These are phyloP conservation scores for Coelopa frigida DNA, from an alignment of 1,140 invertebrate genomes.

Conservation along the genomic window DNA sequence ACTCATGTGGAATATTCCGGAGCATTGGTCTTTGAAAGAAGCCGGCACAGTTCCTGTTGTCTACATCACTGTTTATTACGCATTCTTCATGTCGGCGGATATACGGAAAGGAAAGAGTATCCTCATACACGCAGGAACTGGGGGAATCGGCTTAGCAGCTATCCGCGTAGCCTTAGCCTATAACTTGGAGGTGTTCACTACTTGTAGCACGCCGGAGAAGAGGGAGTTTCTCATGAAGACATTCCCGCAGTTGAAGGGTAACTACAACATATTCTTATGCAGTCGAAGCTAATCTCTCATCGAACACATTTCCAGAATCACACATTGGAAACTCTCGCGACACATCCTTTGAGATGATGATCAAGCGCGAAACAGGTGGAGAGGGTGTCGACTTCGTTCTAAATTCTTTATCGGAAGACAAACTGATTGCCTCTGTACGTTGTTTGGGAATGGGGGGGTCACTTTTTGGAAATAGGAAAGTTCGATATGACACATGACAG, in stretches of 20 bases:
- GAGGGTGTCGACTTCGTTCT: constrained; percentile 61
- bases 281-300: no score
- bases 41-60: constrained; percentile 82
- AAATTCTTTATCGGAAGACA: constrained; percentile 62
- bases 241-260: constrained; percentile 59
- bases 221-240: constrained; percentile 64
- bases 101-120: constrained; percentile 63
- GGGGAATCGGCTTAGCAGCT: constrained; percentile 81
- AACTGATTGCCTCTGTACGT: constrained; percentile 64
- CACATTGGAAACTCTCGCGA: constrained; percentile 59
- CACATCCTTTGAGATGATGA: constrained; percentile 54
- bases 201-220: constrained; percentile 68
- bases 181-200: constrained; percentile 66
- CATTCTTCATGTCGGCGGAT: constrained; percentile 58
- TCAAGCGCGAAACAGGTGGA: constrained; percentile 52
- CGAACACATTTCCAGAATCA: constrained; percentile 48
- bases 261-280: no score
- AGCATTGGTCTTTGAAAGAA: constrained; percentile 75
- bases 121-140: constrained; percentile 82
- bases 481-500: constrained; percentile 63
- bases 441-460: constrained; percentile 63
- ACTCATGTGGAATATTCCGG: constrained; percentile 71
- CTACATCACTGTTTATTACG: constrained; percentile 79
- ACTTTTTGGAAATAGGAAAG: constrained; percentile 73
- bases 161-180: constrained; percentile 68